phyloP scores from a whole-genome alignment of 2,888 invertebrate species.

The Volucella bombylans region DNA sequence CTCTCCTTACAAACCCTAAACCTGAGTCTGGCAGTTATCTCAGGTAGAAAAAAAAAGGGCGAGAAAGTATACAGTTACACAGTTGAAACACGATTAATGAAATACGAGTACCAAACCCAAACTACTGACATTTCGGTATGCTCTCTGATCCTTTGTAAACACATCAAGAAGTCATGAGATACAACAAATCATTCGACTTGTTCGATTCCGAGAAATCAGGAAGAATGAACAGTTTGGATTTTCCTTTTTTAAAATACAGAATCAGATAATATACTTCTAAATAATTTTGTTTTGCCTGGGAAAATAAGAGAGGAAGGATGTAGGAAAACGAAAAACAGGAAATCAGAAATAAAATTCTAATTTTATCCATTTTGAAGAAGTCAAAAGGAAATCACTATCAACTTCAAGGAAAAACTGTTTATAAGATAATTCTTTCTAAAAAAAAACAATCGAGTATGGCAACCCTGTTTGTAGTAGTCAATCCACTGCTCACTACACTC shows the following conservation, averaged over 20 bases:
- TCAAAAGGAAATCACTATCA: slow-evolving; percentile 2
- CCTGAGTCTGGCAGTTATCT: background rate
- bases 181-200: slow-evolving; percentile 27
- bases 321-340: background rate
- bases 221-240: slow-evolving; percentile 24
- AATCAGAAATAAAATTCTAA: background rate
- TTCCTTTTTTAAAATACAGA: background rate
- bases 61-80: slow-evolving; percentile 54
- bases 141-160: slow-evolving; percentile 43
- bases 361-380: slow-evolving; percentile 19
- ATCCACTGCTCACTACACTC: background rate
- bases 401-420: slow-evolving; percentile 5
- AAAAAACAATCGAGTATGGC: slow-evolving; percentile 21
- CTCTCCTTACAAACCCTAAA: background rate
- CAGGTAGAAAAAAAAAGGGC: slow-evolving; percentile 54
- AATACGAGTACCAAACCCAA: slow-evolving; percentile 27
- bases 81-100: slow-evolving; percentile 1
- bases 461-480: slow-evolving; percentile 34
- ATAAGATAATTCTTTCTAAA: background rate
- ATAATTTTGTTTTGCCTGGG: background rate
- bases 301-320: slow-evolving; percentile 16
- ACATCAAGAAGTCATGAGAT: slow-evolving; percentile 49
- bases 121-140: slow-evolving; percentile 37
- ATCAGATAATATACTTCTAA: background rate
- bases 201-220: slow-evolving; percentile 36